Evolutionary conservation across 2,888 invertebrate species (phyloP).

Genomic region (Melinaea menophilus): DNA sequence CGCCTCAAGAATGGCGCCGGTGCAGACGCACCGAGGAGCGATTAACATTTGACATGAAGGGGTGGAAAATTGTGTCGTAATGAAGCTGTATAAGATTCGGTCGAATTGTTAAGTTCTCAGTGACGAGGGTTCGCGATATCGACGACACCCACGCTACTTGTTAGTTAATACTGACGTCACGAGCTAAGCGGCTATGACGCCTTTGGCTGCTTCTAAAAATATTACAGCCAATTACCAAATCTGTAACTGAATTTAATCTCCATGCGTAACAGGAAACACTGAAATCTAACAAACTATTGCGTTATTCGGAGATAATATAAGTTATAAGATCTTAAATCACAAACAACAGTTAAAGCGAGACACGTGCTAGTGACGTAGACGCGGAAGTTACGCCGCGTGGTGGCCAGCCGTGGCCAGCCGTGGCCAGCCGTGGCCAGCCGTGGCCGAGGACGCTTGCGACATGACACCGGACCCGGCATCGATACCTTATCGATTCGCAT

Average conservation of each 20-base stretch:
- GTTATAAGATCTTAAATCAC: background rate
- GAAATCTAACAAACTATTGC: background rate
- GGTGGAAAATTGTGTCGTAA: constrained; percentile 14
- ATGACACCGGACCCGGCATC: constrained; percentile 49
- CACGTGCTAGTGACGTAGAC: constrained; percentile 48
- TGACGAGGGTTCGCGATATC: background rate
- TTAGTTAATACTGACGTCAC: constrained; percentile 1
- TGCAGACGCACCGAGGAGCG: constrained; percentile 45
- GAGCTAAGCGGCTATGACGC: background rate
- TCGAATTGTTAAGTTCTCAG: constrained; percentile 15
- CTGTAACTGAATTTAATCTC: background rate
- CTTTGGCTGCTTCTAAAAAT: background rate
- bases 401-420: constrained; percentile 37
- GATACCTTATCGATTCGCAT: constrained; percentile 41
- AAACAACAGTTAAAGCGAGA: constrained; percentile 19
- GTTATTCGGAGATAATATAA: background rate
- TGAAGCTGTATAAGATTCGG: constrained; percentile 19
- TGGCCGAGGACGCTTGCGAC: constrained; percentile 63
- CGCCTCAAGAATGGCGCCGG: constrained; percentile 34
- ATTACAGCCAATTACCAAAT: background rate
- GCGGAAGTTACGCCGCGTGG: constrained; percentile 62
- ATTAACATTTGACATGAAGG: constrained; percentile 25
- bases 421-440: constrained; percentile 39
- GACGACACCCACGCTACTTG: background rate
- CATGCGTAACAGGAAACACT: background rate